A percentile compares a stretch with the other conserved stretches of the same genome.
Conservation (phyloP, 2,113 vertebrate species). For the Empidonax traillii region DNA sequence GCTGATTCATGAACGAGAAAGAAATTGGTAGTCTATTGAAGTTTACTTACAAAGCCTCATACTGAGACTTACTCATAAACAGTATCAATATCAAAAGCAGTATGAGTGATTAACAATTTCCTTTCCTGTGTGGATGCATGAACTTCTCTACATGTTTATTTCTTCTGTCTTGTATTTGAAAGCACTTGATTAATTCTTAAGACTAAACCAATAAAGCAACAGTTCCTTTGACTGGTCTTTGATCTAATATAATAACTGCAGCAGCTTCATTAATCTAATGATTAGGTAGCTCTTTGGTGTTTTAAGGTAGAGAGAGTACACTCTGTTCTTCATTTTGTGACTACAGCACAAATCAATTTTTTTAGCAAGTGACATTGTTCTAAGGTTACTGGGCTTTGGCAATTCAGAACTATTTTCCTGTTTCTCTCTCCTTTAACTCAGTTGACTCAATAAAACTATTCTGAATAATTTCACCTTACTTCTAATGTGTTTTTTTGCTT, state of each 20-base stretch:
- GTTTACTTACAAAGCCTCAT: neutral
- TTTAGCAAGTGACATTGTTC: neutral
- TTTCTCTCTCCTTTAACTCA: neutral
- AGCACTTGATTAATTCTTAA: constrained; percentile 14
- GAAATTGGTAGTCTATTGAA: neutral
- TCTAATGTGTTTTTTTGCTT: neutral
- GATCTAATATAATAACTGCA: constrained; percentile 40
- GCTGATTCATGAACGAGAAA: neutral
- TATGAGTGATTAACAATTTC: neutral
- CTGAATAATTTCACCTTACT: neutral
- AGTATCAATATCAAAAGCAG: constrained; percentile 1
- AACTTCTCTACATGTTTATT: constrained; percentile 7
- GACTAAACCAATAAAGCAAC: constrained; percentile 21
- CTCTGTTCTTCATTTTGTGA: neutral
- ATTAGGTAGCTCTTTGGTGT: neutral
- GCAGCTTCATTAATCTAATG: constrained; percentile 25
- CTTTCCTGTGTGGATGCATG: neutral
- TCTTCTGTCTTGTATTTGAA: constrained; percentile 40
- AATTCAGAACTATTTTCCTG: neutral
- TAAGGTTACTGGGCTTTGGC: neutral
- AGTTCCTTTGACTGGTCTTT: constrained; percentile 45
- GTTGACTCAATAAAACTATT: neutral
- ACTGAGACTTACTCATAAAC: neutral
- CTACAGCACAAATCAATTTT: neutral
- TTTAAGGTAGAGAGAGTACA: neutral